Evolutionary conservation across 2,113 vertebrate species (phyloP).

Genomic region (Apteryx mantelli): DNA sequence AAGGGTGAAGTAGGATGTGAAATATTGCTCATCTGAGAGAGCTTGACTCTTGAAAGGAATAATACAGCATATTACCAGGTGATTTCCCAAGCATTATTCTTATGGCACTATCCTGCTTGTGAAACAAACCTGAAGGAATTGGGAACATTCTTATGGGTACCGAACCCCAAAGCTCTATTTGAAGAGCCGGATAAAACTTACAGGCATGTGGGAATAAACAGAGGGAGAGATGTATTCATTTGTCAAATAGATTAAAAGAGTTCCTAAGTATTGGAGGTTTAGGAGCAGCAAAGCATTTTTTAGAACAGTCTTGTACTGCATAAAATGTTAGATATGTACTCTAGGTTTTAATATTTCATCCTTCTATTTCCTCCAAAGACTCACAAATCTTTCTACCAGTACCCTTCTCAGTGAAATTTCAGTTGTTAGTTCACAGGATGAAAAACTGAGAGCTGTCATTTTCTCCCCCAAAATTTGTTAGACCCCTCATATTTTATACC

Average conservation of each 20-base stretch:
- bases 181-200: not conserved
- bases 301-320: not conserved
- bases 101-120: not conserved
- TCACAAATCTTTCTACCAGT: not conserved
- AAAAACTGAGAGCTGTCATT: slow-evolving; percentile 18
- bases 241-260: not conserved
- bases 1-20: not conserved
- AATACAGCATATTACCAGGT: not conserved
- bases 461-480: slow-evolving; percentile 32
- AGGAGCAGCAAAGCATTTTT: not conserved
- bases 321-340: not conserved
- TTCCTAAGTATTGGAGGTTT: not conserved
- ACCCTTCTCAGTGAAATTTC: not conserved
- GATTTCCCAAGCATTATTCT: not conserved
- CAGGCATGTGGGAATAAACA: not conserved
- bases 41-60: not conserved
- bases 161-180: not conserved
- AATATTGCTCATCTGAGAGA: not conserved
- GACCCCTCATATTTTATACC: not conserved
- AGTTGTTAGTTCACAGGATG: not conserved
- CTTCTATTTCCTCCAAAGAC: not conserved
- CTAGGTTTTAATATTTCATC: not conserved
- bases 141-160: not conserved
- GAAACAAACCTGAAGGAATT: not conserved
- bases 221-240: not conserved